Evolutionary conservation across 2,113 vertebrate species (phyloP).

Genomic region (Ophiodon elongatus): DNA sequence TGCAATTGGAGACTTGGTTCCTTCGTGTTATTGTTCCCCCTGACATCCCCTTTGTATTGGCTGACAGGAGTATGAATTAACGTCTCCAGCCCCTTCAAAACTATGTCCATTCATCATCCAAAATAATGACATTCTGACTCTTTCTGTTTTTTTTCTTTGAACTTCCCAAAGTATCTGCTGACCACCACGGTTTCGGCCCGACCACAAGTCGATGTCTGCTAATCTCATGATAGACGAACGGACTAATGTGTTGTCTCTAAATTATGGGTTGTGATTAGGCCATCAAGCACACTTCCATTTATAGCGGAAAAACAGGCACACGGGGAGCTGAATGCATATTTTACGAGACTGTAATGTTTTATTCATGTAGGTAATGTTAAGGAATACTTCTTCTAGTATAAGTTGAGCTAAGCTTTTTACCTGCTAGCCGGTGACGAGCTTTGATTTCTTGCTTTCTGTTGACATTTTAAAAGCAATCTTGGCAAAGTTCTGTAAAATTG

Average conservation of each 20-base stretch:
- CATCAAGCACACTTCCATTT: conserved; percentile 53
- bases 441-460: conserved; percentile 16
- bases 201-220: conserved; percentile 56
- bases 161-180: conserved; percentile 60
- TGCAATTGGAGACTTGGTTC: conserved; percentile 49
- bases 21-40: conserved; percentile 61
- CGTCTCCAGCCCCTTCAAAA: conserved; percentile 34
- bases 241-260: conserved; percentile 58
- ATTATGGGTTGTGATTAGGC: conserved; percentile 64
- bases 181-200: conserved; percentile 46
- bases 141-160: conserved; percentile 27
- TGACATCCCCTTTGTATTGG: conserved; percentile 63
- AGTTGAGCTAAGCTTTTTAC: conserved; percentile 1
- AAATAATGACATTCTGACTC: conserved; percentile 45
- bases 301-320: conserved; percentile 49
- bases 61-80: conserved; percentile 57
- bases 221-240: conserved; percentile 57
- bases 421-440: neutral
- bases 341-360: conserved; percentile 43
- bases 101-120: conserved; percentile 54
- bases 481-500: neutral
- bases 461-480: conserved; percentile 33
- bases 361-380: conserved; percentile 43
- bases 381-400: neutral
- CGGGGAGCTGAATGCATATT: conserved; percentile 37